These are phyloP conservation scores for Sapayoa aenigma DNA, from an alignment of 2,113 vertebrate genomes.

Conservation along the genomic window DNA sequence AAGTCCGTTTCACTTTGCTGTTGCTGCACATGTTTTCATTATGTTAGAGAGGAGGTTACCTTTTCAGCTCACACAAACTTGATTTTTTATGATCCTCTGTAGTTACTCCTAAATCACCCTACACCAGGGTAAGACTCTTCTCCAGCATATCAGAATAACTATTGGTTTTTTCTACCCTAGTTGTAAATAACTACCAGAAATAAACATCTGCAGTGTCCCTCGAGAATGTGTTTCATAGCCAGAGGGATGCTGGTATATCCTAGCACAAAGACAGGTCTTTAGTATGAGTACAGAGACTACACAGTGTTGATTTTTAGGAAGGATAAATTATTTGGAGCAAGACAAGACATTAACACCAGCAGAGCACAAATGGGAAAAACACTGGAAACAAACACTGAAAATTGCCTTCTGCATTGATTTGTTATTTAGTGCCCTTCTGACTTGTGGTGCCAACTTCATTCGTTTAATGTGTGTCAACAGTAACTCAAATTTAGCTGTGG, in stretches of 20 bases:
- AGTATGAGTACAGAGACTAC: background rate
- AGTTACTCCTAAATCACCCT: background rate
- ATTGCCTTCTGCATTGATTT: background rate
- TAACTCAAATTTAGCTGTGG: background rate
- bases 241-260: background rate
- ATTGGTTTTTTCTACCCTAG: background rate
- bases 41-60: background rate
- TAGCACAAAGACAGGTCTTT: background rate
- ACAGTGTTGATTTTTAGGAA: background rate
- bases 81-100: background rate
- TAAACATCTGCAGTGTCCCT: background rate
- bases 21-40: background rate
- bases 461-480: background rate
- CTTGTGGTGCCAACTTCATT: background rate
- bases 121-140: background rate
- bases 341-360: background rate
- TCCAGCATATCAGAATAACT: background rate
- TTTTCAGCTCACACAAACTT: background rate
- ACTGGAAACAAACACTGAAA: background rate
- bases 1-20: background rate
- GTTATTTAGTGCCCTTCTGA: background rate
- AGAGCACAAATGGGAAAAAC: background rate
- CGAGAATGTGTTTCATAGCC: background rate
- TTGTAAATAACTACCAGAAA: background rate
- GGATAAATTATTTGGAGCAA: background rate